Base-by-base conservation (phyloP, 23 tunicate genomes). In the Halocynthia aurantium region DNA sequence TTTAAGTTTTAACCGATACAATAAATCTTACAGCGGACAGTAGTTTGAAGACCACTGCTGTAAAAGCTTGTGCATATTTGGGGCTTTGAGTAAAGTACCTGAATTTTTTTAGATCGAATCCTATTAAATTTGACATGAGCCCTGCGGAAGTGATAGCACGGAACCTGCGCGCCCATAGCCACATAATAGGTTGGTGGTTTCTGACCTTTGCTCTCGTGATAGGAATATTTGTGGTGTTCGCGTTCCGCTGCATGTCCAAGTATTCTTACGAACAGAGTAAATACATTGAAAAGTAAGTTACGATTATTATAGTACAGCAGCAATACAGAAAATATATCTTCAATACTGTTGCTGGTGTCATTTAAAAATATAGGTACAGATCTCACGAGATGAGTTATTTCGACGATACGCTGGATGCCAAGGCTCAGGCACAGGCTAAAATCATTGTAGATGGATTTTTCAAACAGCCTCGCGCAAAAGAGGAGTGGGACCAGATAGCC, bases 401-500 rank as follows among this genome's bases (percentile, higher is more conserved):
- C 55, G 98, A 92, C 72, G 88, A 78, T 12, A 70, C 60, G 58
- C 57, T 92, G 60, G 89, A 86, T 61, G 65, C 69, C n/a, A 92
- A 86, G 58, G 88, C 98, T 10, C 67, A 82, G 52, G 98, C 90
- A 18, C 98, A 86, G 53, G 98, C 98, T 19, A 68, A 92, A 62
- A 69, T 86, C 17, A 83, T 92, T 66, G 98, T 92, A 31, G 86
- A 86, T 53, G 84, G 84, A 5, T 92, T 75, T 57, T 92, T 92
- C 83, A 54, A 76, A 68, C 82, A 92, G 68, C 85, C 92, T 6
- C 61, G 98, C 68, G 58, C 82, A 22, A 92, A 92, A 68, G 88
- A 82, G 53, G 92, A 92, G 54, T 92, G 98, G 98, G 98, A 92
- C 65, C 91, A 82, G 63, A 92, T 92, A 49, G 98, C 98, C 6